Percentiles rank a stretch among this genome's conserved stretches.
phyloP scores from a whole-genome alignment of 92 coral and sea anemone genomes.

The Epizoanthus stellaris region DNA sequence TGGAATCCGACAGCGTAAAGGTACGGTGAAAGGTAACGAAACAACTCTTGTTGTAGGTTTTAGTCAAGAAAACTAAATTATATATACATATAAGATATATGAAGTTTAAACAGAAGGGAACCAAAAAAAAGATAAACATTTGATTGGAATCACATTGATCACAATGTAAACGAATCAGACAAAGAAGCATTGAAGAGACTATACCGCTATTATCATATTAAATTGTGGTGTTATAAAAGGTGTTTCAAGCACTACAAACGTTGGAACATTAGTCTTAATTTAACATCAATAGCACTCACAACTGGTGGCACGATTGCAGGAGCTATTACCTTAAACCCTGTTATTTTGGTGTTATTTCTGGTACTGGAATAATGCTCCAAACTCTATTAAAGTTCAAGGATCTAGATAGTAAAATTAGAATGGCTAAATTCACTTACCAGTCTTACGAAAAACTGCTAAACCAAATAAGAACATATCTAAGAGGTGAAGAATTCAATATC shows the following conservation, averaged over 20 bases:
- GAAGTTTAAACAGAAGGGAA: too few species aligned
- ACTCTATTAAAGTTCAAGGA: neutral
- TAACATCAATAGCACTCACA: neutral
- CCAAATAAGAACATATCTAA: neutral
- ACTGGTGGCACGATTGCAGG: constrained; percentile 1
- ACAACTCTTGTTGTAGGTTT: too few species aligned
- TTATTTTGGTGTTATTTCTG: constrained; percentile 25
- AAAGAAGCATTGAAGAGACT: neutral
- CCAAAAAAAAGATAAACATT: too few species aligned
- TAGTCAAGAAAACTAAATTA: too few species aligned
- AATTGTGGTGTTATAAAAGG: constrained; percentile 6
- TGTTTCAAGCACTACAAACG: constrained; percentile 5
- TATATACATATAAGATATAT: too few species aligned
- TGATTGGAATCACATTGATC: too few species aligned
- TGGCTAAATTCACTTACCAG: neutral
- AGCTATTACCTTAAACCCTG: constrained; percentile 27
- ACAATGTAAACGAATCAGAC: too few species aligned
- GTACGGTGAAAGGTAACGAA: too few species aligned
- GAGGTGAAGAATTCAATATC: neutral
- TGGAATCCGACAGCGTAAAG: too few species aligned
- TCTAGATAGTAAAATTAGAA: constrained; percentile 1
- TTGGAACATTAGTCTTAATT: neutral
- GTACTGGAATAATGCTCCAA: constrained; percentile 37
- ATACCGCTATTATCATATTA: constrained; percentile 22
- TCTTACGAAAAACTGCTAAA: neutral